phyloP scores from a whole-genome alignment of 2,797 vertebrate genomes.

The Pyrrhura leucotis region DNA sequence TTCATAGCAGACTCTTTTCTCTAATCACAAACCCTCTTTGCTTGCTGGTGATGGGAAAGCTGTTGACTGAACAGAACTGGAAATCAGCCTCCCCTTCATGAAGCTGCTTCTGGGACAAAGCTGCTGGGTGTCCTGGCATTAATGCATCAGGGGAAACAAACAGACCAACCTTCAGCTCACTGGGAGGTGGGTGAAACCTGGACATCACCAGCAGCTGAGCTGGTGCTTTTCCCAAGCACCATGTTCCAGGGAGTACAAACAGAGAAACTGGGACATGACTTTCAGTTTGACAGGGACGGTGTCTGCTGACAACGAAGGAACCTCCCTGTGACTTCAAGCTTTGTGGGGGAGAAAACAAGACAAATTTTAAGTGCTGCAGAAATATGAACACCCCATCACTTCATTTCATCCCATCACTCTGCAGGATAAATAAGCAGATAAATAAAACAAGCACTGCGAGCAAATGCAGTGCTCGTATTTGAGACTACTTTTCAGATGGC shows the following conservation, averaged over 20 bases:
- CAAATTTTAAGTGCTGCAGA: neutral
- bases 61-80: neutral
- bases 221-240: neutral
- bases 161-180: neutral
- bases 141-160: neutral
- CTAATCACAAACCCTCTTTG: neutral
- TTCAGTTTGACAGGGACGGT: neutral
- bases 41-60: neutral
- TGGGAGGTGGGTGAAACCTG: neutral
- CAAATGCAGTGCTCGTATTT: neutral
- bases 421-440: neutral
- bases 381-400: neutral
- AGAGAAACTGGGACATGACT: neutral
- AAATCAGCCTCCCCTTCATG: fast-evolving
- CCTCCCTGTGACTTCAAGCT: neutral
- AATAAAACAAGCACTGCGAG: neutral
- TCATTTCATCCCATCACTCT: neutral
- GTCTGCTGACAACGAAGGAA: neutral
- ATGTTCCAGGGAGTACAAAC: fast-evolving
- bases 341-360: neutral
- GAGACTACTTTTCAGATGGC: neutral
- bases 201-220: neutral
- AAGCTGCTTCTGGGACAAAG: neutral
- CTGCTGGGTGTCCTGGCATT: neutral
- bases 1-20: neutral